Evolutionary conservation across 2,113 vertebrate genomes (phyloP).

Genomic region (Zosterops borbonicus): DNA sequence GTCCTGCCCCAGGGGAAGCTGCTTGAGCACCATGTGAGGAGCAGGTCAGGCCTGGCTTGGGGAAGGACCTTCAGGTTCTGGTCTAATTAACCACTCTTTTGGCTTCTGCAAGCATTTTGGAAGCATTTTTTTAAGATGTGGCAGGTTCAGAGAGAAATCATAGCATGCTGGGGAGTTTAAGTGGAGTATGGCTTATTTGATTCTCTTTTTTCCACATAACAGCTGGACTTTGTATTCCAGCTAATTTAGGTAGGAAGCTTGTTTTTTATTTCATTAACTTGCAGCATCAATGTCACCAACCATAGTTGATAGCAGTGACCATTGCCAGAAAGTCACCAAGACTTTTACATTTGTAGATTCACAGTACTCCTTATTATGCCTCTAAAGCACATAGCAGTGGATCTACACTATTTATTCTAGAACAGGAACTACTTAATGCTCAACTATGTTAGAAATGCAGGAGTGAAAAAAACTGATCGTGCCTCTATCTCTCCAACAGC

Average conservation of each 20-base stretch:
- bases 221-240: background rate
- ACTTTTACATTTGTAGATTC: background rate
- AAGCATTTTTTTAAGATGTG: background rate
- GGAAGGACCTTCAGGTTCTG: background rate
- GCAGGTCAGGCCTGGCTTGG: background rate
- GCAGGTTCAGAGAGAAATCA: background rate
- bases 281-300: background rate
- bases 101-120: background rate
- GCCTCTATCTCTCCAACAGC: background rate
- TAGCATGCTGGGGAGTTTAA: background rate
- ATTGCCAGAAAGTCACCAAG: conserved; percentile 1
- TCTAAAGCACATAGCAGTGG: background rate
- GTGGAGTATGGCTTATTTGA: background rate
- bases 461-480: background rate
- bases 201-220: background rate
- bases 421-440: background rate
- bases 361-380: conserved; percentile 8
- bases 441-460: background rate
- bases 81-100: background rate
- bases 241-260: conserved; percentile 20
- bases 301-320: background rate
- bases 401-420: background rate
- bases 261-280: conserved; percentile 24
- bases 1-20: background rate
- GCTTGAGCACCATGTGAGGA: background rate